phyloP scores from a whole-genome alignment of 2,113 vertebrate species.

The Lepidothrix coronata region DNA sequence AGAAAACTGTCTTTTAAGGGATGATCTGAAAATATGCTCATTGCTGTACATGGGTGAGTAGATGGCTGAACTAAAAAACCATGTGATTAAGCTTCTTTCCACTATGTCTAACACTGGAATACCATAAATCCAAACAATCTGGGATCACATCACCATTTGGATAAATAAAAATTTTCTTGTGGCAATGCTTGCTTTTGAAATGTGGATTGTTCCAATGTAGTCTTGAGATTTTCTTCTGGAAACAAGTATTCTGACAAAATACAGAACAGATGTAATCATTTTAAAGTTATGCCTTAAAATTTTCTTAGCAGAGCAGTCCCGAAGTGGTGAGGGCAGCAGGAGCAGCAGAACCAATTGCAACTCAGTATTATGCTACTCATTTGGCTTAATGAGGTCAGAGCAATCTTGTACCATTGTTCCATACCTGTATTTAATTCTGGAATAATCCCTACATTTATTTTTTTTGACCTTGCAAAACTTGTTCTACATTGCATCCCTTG shows the following conservation, averaged over 20 bases:
- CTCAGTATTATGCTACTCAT: background rate
- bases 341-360: background rate
- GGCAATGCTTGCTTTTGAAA: background rate
- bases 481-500: background rate
- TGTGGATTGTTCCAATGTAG: background rate
- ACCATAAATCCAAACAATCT: background rate
- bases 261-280: background rate
- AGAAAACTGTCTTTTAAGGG: background rate
- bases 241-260: background rate
- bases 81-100: background rate
- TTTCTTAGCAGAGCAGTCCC: background rate
- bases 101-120: background rate
- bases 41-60: background rate
- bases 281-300: background rate
- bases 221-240: background rate
- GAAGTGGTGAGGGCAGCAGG: background rate
- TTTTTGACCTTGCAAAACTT: background rate
- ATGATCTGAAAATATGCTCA: background rate
- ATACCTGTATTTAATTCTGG: background rate
- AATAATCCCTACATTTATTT: background rate
- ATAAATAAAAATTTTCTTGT: background rate
- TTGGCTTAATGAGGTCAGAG: background rate
- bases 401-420: background rate
- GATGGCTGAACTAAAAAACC: rapidly evolving
- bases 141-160: background rate